Evolutionary conservation across 2,113 vertebrate genomes (phyloP), one percentile per base, ranked within the genome.

Genomic region (Lonchura striata): DNA sequence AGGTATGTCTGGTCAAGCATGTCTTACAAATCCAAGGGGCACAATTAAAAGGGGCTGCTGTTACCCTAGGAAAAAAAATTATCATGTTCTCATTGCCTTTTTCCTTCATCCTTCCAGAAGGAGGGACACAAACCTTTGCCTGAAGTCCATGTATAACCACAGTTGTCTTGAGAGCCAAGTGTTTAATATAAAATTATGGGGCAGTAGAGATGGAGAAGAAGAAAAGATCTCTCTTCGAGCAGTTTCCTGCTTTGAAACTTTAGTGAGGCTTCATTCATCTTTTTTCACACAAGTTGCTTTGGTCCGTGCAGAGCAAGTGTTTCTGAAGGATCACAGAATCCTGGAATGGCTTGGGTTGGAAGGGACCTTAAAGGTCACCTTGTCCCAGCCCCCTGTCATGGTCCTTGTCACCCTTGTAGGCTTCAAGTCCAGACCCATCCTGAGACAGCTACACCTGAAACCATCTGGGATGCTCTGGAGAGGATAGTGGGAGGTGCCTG

Each of bases 1-100:
- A 96, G 96, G 92, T 94, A 96, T 94, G 94, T 93, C 78, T 98
- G 96, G 96, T 95, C 95, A 97, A 97, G 96, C 97, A 96, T 96
- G 86, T 95, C 94, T 95, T 87, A 86, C 92, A 82, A 82, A 86
- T 91, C 90, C 89, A 94, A 94, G 97, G 92, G 96, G 95, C 90
- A 56, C 94, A 94, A 92, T 88, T 94, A 96, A 96, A 97, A 96
- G 96, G 91, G 82, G 74, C 86, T 90, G 96, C 93, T 91, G 82
- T 91, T 97, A 94, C 75, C 91, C 71, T 35, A 83, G n/a, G 19
- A 5, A 33, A 44, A 85, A 53, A 70, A 79, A 59, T 59, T 77
- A 60, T 83, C 75, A 24, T 57, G 60, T 78, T 96, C 78, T 74
- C 57, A 72, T 37, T 91, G 56, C 44, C 23, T 85, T 90, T 80